phyloP scores from a whole-genome alignment of 2,888 invertebrate genomes.

The Hydropsyche betteni region DNA sequence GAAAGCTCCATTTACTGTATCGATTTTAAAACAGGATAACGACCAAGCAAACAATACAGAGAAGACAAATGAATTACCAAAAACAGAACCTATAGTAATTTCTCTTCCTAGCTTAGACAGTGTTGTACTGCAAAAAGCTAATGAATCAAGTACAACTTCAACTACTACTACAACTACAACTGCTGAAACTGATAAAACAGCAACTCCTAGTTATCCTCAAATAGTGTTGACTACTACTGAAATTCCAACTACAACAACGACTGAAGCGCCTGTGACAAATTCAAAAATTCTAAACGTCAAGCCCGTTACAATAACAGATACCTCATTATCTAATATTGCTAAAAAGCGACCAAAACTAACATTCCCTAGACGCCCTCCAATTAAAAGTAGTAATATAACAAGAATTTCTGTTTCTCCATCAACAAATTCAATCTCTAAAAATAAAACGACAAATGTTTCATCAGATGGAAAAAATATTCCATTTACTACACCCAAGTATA shows the following conservation, averaged over 20 bases:
- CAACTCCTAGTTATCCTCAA: slow-evolving; percentile 33
- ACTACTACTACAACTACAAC: slow-evolving; percentile 53
- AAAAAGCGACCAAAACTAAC: slow-evolving; percentile 60
- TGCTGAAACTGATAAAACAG: slow-evolving; percentile 19
- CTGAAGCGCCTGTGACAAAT: slow-evolving; percentile 55
- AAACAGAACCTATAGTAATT: slow-evolving; percentile 51
- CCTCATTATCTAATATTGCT: slow-evolving; percentile 50
- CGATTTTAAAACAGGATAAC: slow-evolving; percentile 53
- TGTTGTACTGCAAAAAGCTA: slow-evolving; percentile 59
- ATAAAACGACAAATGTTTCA: slow-evolving; percentile 59
- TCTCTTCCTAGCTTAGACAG: slow-evolving; percentile 59
- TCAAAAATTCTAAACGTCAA: slow-evolving; percentile 49
- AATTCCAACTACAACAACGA: slow-evolving; percentile 39
- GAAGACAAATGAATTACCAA: slow-evolving; percentile 53
- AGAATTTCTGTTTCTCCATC: slow-evolving; percentile 53
- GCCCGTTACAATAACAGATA: slow-evolving; percentile 42
- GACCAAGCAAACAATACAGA: slow-evolving; percentile 53
- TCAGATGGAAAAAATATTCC: slow-evolving; percentile 41
- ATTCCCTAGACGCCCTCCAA: slow-evolving; percentile 60
- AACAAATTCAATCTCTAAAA: slow-evolving; percentile 50
- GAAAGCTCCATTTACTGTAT: slow-evolving; percentile 57
- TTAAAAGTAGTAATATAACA: slow-evolving; percentile 59
- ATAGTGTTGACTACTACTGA: not conserved
- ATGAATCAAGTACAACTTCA: slow-evolving; percentile 38
- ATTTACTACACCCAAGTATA: slow-evolving; percentile 49